Base-by-base conservation (phyloP, 2,797 vertebrate genomes). In the Acridotheres tristis region DNA sequence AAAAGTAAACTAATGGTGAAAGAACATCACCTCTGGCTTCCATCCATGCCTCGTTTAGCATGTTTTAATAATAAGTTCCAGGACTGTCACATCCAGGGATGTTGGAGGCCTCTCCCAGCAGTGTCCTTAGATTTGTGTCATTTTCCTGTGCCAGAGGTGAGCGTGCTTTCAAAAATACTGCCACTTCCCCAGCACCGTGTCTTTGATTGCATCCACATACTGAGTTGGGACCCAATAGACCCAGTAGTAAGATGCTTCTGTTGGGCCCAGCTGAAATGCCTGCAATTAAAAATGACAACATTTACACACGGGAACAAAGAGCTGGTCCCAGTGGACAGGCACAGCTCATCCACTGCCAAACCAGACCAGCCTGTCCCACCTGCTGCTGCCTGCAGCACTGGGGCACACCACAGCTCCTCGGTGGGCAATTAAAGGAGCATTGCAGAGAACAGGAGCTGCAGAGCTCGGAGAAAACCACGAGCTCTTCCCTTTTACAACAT, bases 151-250 rank as follows among this genome's bases (percentile, higher is more conserved):
- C 99, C 98, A 99, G 98, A 99, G 98, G 98, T 98, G 98, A 99
- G 99, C 99, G 99, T 99, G 99, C 99, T 98, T 99, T 98, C 99
- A 99, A 99, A 99, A 99, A 99, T 99, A 99, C 99, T 99, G 99
- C 99, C 99, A 99, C 98, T 99, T 99, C 73, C 99, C 99, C 96
- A 99, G 99, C 98, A 99, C 99, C 97, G 99, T 99, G 99, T 99
- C 99, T 98, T 99, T 99, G 99, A 99, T 99, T 98, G 99, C 99
- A 98, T 99, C 99, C 65, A 99, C 99, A 97, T 99, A 99, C 97
- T 99, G 99, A 97, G 98, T 98, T 96, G 99, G 99, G 96, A 99
- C 99, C 99, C 99, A 99, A 98, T 99, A 99, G 95, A 99, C 99
- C 99, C 99, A 99, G 97, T 99, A 99, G 98, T 99, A 99, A 97